These are phyloP conservation scores for Urophycis tenuis DNA, from an alignment of 2,797 vertebrate genomes.

Conservation along the genomic window DNA sequence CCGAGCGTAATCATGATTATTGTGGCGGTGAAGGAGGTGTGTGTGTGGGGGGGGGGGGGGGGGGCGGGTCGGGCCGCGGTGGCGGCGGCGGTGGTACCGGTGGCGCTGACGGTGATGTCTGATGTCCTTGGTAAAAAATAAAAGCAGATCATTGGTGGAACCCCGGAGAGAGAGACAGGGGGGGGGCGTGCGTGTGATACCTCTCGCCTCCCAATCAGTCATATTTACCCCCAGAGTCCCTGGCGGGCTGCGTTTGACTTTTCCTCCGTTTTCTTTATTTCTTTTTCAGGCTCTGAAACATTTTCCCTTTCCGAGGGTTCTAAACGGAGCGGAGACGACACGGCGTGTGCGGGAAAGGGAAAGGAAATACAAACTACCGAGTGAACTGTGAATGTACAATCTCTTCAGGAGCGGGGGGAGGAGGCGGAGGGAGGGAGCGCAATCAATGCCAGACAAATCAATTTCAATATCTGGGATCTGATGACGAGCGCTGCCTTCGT, in stretches of 20 bases:
- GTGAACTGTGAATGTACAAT: background rate
- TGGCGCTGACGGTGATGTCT: conserved; percentile 18
- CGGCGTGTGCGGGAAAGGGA: background rate
- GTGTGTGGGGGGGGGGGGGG: conserved; percentile 26
- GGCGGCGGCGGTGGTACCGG: conserved; percentile 41
- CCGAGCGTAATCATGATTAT: conserved; percentile 71
- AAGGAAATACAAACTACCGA: background rate
- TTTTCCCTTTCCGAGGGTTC: background rate
- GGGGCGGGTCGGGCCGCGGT: conserved; percentile 43
- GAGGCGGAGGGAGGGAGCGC: conserved; percentile 2
- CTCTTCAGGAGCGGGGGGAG: background rate
- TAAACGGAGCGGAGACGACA: background rate
- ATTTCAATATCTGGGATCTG: conserved; percentile 54
- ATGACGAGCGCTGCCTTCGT: too few species aligned
- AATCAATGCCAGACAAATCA: conserved; percentile 55
- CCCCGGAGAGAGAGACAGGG: background rate
- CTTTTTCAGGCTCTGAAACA: background rate
- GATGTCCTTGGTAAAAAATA: conserved; percentile 3
- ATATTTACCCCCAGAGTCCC: background rate
- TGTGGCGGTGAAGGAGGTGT: conserved; percentile 56
- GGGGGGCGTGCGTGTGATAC: background rate
- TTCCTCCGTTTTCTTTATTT: background rate
- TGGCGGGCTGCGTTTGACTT: too few species aligned
- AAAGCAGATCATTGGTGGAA: background rate
- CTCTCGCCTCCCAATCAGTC: background rate